Evolutionary conservation across 2,113 vertebrate genomes (phyloP).

Genomic region (Plecotus auritus): DNA sequence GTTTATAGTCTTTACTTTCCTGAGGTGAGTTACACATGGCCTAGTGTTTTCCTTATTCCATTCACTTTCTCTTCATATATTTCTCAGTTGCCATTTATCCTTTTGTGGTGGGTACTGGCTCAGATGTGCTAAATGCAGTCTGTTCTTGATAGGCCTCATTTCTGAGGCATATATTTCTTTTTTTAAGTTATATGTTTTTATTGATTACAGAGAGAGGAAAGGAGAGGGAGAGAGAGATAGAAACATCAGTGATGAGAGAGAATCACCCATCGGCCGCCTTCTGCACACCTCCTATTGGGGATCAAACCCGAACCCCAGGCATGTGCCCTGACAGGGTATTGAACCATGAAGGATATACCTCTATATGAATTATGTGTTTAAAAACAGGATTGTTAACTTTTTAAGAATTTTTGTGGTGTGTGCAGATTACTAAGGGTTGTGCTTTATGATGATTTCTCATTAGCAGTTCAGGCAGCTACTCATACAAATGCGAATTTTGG

Average conservation of each 20-base stretch:
- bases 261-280: too few relatives aligned
- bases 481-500: neutral
- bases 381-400: neutral
- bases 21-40: slow-evolving; percentile 81
- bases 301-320: too few relatives aligned
- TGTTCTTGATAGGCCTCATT: neutral
- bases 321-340: too few relatives aligned
- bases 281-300: too few relatives aligned
- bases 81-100: neutral
- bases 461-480: neutral
- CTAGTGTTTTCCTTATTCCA: neutral
- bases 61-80: neutral
- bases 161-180: neutral
- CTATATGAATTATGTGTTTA: neutral
- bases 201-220: too few relatives aligned
- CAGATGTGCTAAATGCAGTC: neutral
- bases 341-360: neutral
- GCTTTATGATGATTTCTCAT: neutral
- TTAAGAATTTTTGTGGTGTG: neutral
- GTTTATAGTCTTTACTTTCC: slow-evolving; percentile 97
- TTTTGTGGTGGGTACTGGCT: neutral
- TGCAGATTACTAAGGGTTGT: neutral
- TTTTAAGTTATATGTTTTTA: too few relatives aligned
- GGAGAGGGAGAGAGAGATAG: too few relatives aligned
- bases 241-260: too few relatives aligned